phyloP scores from a whole-genome alignment of 1,140 invertebrate genomes.

The Augochlora pura region DNA sequence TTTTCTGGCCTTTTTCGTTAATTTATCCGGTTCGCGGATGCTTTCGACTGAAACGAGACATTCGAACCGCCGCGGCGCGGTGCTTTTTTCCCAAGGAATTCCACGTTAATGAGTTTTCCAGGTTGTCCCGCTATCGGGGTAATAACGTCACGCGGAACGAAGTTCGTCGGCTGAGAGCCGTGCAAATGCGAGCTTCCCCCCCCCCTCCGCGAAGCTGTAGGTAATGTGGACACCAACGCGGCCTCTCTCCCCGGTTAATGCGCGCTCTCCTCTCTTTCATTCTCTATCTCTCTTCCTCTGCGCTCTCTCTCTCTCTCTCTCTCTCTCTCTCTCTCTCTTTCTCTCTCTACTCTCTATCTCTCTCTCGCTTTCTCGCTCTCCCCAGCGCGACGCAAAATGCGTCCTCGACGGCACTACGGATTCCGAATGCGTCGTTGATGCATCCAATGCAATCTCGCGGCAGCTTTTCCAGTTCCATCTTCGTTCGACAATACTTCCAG shows the following conservation, averaged over 20 bases:
- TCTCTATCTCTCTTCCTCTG: too few species aligned
- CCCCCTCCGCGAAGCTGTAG: background rate
- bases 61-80: too few species aligned
- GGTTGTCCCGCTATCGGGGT: background rate
- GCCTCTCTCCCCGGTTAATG: too few species aligned
- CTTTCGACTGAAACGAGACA: too few species aligned
- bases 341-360: background rate
- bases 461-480: slow-evolving; percentile 17
- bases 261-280: too few species aligned
- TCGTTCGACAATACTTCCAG: slow-evolving; percentile 1
- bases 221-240: background rate
- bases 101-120: background rate
- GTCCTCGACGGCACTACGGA: background rate
- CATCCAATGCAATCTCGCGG: slow-evolving; percentile 1
- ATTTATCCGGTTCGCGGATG: too few species aligned
- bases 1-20: too few species aligned
- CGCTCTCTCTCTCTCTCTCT: too few species aligned
- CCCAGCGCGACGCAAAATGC: slow-evolving; percentile 2
- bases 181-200: background rate
- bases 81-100: background rate
- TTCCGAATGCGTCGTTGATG: slow-evolving; percentile 2
- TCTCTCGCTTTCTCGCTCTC: background rate
- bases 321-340: background rate
- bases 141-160: background rate
- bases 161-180: background rate